Conservation (phyloP, 2,113 vertebrate genomes). For the Cynoglossus semilaevis region DNA sequence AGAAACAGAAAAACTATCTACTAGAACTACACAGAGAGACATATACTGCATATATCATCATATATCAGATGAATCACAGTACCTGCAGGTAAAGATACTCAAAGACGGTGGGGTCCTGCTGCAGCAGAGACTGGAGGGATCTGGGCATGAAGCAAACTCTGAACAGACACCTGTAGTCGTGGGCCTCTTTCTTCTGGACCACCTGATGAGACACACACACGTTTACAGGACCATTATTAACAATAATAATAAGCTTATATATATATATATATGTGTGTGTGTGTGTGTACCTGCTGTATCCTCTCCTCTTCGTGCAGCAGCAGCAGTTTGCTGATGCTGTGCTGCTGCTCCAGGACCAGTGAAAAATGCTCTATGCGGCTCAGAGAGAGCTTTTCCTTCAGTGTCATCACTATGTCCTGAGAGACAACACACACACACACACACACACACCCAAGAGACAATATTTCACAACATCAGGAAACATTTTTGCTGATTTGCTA, state of each 20-base stretch:
- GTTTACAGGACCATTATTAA: not conserved
- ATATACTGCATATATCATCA: too few species aligned
- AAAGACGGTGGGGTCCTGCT: slow-evolving; percentile 88
- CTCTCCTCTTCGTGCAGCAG: slow-evolving; percentile 90
- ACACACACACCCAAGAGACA: slow-evolving; percentile 11
- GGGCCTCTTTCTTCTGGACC: slow-evolving; percentile 87
- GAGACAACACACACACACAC: slow-evolving; percentile 8
- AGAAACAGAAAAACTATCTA: too few species aligned
- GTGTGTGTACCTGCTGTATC: slow-evolving; percentile 83
- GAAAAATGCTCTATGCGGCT: slow-evolving; percentile 85
- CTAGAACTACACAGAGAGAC: too few species aligned
- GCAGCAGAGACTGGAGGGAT: slow-evolving; percentile 82
- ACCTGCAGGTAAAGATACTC: slow-evolving; percentile 97
- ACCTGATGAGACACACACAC: slow-evolving; percentile 73
- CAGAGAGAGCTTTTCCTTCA: slow-evolving; percentile 95
- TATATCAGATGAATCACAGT: too few species aligned
- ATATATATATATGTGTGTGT: slow-evolving; percentile 12
- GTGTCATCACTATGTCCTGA: slow-evolving; percentile 94
- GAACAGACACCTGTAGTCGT: slow-evolving; percentile 91
- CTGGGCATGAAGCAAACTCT: slow-evolving; percentile 90
- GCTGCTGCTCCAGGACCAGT: slow-evolving; percentile 88
- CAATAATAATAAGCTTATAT: too few species aligned
- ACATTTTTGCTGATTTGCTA: slow-evolving; percentile 20
- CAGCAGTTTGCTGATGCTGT: slow-evolving; percentile 83
- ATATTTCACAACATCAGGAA: slow-evolving; percentile 5